phyloP scores from a whole-genome alignment of 2,797 vertebrate genomes.

The Anisognathus igniventris region DNA sequence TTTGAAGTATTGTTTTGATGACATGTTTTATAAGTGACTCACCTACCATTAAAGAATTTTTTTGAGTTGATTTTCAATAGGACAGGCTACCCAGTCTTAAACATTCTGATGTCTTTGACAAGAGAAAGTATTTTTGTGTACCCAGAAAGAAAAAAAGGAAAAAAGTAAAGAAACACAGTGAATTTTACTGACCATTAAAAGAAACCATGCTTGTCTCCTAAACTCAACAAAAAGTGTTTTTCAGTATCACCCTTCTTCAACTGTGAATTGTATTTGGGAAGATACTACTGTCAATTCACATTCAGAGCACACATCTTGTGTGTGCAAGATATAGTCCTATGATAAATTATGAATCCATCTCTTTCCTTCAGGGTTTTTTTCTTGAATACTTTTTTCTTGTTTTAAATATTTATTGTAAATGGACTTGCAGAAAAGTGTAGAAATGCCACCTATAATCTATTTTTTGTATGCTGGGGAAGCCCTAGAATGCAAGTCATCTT shows the following conservation, averaged over 20 bases:
- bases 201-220: neutral
- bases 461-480: neutral
- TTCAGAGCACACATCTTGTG: neutral
- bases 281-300: neutral
- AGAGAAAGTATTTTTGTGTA: neutral
- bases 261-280: neutral
- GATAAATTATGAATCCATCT: constrained; percentile 43
- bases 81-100: neutral
- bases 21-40: neutral
- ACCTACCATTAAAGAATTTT: neutral
- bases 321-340: neutral
- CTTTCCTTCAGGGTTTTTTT: neutral
- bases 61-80: neutral
- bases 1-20: neutral
- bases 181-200: neutral
- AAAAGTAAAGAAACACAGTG: neutral
- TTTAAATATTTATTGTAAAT: constrained; percentile 50
- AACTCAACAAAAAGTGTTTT: neutral
- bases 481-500: neutral
- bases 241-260: neutral
- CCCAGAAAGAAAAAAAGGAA: neutral
- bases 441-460: neutral
- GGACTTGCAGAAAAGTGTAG: neutral
- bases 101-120: neutral
- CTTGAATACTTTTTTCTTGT: neutral